Evolutionary conservation across 2,113 vertebrate species (phyloP).

Genomic region (Limnothrissa miodon): DNA sequence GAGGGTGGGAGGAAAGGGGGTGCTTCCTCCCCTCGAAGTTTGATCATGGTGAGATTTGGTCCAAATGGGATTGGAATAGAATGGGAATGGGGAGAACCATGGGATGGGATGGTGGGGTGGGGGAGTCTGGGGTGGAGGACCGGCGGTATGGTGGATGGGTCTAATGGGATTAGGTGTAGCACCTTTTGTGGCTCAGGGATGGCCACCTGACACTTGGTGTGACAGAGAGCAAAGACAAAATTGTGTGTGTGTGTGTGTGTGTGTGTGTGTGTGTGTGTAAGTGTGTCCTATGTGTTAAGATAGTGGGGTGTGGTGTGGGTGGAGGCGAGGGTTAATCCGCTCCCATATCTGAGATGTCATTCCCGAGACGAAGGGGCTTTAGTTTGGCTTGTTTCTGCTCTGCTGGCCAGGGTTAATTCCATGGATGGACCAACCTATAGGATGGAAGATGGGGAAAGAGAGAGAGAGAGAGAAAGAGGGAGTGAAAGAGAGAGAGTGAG

Average conservation of each 20-base stretch:
- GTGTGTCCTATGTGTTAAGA: conserved; percentile 29
- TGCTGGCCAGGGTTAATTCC: conserved; percentile 93
- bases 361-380: conserved; percentile 87
- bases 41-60: not conserved
- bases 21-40: not conserved
- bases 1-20: not conserved
- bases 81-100: not conserved
- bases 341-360: conserved; percentile 97
- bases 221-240: conserved; percentile 72
- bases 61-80: conserved; percentile 6
- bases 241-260: conserved; percentile 49
- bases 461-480: conserved; percentile 65
- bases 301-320: not conserved
- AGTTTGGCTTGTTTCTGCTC: conserved; percentile 76
- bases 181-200: conserved; percentile 85
- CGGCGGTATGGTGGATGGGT: conserved; percentile 49
- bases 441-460: conserved; percentile 69
- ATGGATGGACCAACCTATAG: conserved; percentile 73
- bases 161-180: conserved; percentile 99
- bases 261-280: conserved; percentile 26
- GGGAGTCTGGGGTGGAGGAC: not conserved
- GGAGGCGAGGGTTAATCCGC: conserved; percentile 85
- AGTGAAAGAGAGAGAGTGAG: conserved; percentile 66
- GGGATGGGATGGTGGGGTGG: not conserved
- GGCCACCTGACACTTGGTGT: conserved; percentile 97